Evolutionary conservation across 2,113 vertebrate species (phyloP).

Genomic region (Eptesicus fuscus): DNA sequence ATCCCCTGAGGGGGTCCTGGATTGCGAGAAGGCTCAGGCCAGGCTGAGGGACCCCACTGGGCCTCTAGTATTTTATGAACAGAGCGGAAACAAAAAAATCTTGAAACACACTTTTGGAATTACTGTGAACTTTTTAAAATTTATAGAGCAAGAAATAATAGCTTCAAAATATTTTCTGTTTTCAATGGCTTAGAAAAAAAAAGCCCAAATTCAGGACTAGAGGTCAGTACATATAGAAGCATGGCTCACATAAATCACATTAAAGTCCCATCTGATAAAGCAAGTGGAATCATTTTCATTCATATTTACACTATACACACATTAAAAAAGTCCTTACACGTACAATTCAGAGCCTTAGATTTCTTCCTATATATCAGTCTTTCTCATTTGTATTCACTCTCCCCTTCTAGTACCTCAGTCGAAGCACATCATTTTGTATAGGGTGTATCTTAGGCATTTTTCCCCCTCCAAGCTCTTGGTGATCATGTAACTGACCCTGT

Average conservation of each 20-base stretch:
- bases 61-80: background rate
- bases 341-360: background rate
- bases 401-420: background rate
- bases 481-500: background rate
- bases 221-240: slow-evolving; percentile 9
- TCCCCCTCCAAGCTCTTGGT: background rate
- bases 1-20: no score
- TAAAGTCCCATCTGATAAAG: background rate
- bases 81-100: background rate
- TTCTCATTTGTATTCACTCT: background rate
- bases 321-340: background rate
- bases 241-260: slow-evolving; percentile 29
- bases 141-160: slow-evolving; percentile 15
- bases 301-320: background rate
- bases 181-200: slow-evolving; percentile 18
- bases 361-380: background rate
- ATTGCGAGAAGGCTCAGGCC: no score
- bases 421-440: background rate
- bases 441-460: background rate
- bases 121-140: background rate
- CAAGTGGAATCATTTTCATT: background rate
- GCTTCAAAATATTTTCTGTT: background rate
- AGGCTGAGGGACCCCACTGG: no score
- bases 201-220: background rate
- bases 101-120: background rate